A percentile compares a stretch with the other conserved stretches of the same genome.
These are phyloP conservation scores for Craniophora ligustri DNA, from an alignment of 2,888 invertebrate genomes.

Conservation along the genomic window DNA sequence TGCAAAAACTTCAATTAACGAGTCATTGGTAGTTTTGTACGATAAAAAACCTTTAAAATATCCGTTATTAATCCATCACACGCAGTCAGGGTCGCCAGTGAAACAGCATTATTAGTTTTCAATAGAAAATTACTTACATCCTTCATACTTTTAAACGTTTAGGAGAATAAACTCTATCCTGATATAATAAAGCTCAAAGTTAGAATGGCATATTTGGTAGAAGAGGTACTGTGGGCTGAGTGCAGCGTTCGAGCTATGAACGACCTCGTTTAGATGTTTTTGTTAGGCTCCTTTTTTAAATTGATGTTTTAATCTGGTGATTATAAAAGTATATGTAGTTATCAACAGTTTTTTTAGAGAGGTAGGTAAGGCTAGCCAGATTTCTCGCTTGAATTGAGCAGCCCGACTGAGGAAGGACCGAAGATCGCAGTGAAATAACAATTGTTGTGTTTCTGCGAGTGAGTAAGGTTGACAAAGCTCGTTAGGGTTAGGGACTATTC, in stretches of 20 bases:
- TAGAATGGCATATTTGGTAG: not conserved
- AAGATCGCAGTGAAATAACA: too few species aligned
- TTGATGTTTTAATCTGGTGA: not conserved
- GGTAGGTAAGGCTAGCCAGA: too few species aligned
- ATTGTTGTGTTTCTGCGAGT: too few species aligned
- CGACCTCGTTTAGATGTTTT: conserved; percentile 22
- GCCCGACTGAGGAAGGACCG: too few species aligned
- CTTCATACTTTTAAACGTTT: conserved; percentile 1
- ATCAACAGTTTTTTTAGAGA: too few species aligned
- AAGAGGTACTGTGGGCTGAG: not conserved
- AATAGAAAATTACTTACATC: conserved; percentile 41
- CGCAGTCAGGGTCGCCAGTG: conserved; percentile 25
- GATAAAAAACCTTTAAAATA: conserved; percentile 3
- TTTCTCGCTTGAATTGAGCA: too few species aligned
- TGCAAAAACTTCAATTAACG: too few species aligned
- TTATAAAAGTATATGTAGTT: too few species aligned
- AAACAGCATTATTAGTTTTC: conserved; percentile 30
- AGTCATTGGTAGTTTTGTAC: too few species aligned
- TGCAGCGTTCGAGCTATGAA: conserved; percentile 1
- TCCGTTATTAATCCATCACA: conserved; percentile 1
- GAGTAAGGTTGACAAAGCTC: too few species aligned
- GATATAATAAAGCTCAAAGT: not conserved
- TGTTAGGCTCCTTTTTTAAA: not conserved
- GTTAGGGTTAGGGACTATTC: too few species aligned
- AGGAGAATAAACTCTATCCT: conserved; percentile 18